Base-by-base conservation (phyloP, 64 coral and sea anemone genomes). In the Stichodactyla mertensii region DNA sequence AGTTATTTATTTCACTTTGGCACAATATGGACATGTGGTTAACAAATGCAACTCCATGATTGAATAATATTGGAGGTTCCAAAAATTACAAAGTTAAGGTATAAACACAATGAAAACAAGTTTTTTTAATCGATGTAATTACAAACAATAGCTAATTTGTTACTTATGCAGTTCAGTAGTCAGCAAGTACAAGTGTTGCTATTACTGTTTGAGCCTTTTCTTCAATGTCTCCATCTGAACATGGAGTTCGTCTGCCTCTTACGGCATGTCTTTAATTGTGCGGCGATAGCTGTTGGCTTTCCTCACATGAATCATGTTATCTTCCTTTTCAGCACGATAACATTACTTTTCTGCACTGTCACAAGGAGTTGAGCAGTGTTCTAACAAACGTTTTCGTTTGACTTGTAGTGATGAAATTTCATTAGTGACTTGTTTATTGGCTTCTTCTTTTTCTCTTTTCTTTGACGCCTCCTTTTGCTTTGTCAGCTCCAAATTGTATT, bases 241-340 rank as follows among this genome's bases (percentile, higher is more conserved):
- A 89, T 84, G 13, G 2, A 84, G 59, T 53, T 89, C 59, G 27
- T 89, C 80, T 71, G 89, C 89, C 82, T 90, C 89, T 19, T 57
- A 8, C 26, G 86, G 26, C 89, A 90, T 86, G 6, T 86, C 82
- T 77, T 77, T 90, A 28, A 86, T 57, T 54, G 88, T 90, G 52
- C 60, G 26, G 15, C 60, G 51, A 67, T 62, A 61, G 31, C 87
- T 89, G 87, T 89, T 89, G 31, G 87, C 77, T 82, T 90, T 90
- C 20, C 80, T 84, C 60, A 84, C 10, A 84, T 90, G 62, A 58
- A 84, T 66, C 52, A 90, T 84, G 12, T 90, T 58, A 64, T 84
- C 60, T 83, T 89, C 88, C 52, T 83, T 89, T 53, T 89, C 88
- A 62, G 88, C 79, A 64, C 88, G 55, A 52, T 89, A 58, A 60